phyloP scores from a whole-genome alignment of 2,113 vertebrate genomes.

The Tenebrosternarchus preto region DNA sequence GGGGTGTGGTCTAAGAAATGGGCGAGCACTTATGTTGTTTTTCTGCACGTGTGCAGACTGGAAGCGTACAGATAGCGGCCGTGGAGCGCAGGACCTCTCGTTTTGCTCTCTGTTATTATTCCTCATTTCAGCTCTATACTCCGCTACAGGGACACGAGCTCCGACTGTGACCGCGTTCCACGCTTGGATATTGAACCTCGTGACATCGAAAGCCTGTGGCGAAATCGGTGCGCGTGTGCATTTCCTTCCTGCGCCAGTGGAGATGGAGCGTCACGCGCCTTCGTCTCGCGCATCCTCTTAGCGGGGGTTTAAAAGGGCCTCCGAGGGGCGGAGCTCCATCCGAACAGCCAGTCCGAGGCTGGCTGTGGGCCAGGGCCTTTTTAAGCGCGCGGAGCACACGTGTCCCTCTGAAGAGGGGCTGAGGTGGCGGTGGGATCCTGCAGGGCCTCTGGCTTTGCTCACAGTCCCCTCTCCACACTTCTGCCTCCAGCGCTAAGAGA shows the following conservation, averaged over 20 bases:
- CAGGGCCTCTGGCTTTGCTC: constrained; percentile 51
- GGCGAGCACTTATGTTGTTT: constrained; percentile 20
- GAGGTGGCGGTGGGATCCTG: constrained; percentile 40
- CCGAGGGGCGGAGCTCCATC: constrained; percentile 1
- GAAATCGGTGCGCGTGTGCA: constrained; percentile 5
- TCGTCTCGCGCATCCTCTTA: constrained; percentile 1
- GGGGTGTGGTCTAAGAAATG: constrained; percentile 38
- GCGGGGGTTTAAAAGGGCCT: constrained; percentile 25
- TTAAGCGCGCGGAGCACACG: constrained; percentile 37
- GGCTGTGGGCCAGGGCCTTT: constrained; percentile 34
- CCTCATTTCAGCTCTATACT: constrained; percentile 32
- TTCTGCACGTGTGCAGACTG: constrained; percentile 16
- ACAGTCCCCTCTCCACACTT: constrained; percentile 48
- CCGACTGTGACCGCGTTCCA: constrained; percentile 32
- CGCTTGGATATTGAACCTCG: constrained; percentile 27
- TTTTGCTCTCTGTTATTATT: constrained; percentile 35
- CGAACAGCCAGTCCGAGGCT: constrained; percentile 7
- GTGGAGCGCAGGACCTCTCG: constrained; percentile 6
- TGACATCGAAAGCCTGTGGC: neutral
- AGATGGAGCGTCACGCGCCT: constrained; percentile 8
- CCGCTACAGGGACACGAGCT: constrained; percentile 38
- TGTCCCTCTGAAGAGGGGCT: constrained; percentile 52
- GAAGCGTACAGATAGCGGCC: constrained; percentile 24
- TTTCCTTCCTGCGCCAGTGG: neutral
- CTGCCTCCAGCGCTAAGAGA: constrained; percentile 52